Base-by-base conservation (phyloP, 2,113 vertebrate species). In the Saguinus imperator region DNA sequence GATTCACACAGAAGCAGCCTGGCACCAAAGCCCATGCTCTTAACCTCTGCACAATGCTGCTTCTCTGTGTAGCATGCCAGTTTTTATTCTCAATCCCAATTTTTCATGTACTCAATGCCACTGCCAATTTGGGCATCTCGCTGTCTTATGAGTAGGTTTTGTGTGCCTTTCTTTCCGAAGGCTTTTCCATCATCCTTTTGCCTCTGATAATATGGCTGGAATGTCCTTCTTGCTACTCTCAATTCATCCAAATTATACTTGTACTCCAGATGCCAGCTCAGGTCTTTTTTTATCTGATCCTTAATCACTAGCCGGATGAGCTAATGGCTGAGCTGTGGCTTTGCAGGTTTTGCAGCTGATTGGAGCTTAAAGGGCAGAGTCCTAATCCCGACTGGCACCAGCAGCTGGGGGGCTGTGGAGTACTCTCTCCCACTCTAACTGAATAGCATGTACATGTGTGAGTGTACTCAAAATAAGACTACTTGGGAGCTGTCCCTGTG, bases 361-460 rank as follows among this genome's bases (percentile, higher is more conserved):
- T 77, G 70, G 32, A 91, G 40, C 23, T 96, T 93, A 94, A 95
- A 85, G 50, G n/a, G 11, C 23, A 86, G 75, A 95, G 32, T 89
- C 70, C 45, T 91, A 75, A 75, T 89, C 50, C 25, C 27, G 43
- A 73, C 21, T 91, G 72, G 9, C 25, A 35, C 14, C n/a, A 76
- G 81, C 14, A 83, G 55, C 21, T 48, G 2, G 85, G 35, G 7
- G 13, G 6, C 4, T 27, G 8, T 83, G 17, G 25, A 29, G 14
- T 76, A 87, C 20, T 91, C 35, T 48, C 23, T 93, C 3, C 37
- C 48, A 81, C 11, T 91, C 40, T 52, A 37, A 50, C 58, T 70
- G 50, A 88, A 68, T 48, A 35, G 6, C 3, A 29, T 68, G 48
- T 70, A 2, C 27, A 5, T 25, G 16, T 58, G 29, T 45, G 50